These are phyloP conservation scores for Drosophila dunni DNA, from an alignment of 1,140 invertebrate species.

Conservation along the genomic window DNA sequence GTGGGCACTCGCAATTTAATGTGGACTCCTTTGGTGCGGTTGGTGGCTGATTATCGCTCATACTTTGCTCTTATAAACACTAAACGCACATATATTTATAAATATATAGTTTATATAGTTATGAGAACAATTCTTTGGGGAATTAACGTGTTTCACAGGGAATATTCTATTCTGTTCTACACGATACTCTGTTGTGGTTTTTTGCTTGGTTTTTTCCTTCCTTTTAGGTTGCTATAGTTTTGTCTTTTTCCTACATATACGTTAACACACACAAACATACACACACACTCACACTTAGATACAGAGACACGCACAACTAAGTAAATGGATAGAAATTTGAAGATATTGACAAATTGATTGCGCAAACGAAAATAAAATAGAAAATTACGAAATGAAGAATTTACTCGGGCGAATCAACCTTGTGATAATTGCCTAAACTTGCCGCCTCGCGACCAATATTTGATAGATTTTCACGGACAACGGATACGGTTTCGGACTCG, in stretches of 20 bases:
- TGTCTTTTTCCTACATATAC: slow-evolving; percentile 24
- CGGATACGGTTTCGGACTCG: slow-evolving; percentile 86
- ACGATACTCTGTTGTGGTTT: slow-evolving; percentile 29
- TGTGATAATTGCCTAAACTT: slow-evolving; percentile 83
- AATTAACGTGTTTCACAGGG: no score
- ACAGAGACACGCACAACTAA: slow-evolving; percentile 17
- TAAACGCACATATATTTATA: slow-evolving; percentile 21
- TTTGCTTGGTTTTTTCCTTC: slow-evolving; percentile 19
- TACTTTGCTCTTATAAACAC: slow-evolving; percentile 57
- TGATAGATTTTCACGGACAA: slow-evolving; percentile 87
- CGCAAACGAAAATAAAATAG: slow-evolving; percentile 1
- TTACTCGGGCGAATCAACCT: slow-evolving; percentile 84
- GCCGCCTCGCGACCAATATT: slow-evolving; percentile 86
- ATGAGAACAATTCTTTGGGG: no score
- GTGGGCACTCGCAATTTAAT: slow-evolving; percentile 51
- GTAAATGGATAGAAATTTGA: slow-evolving; percentile 8
- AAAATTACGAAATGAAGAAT: slow-evolving; percentile 5
- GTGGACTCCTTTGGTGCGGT: slow-evolving; percentile 60
- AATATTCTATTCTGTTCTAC: slow-evolving; percentile 8
- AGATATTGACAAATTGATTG: slow-evolving; percentile 7
- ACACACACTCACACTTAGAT: slow-evolving; percentile 25
- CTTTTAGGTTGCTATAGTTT: slow-evolving; percentile 71
- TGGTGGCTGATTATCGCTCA: slow-evolving; percentile 64
- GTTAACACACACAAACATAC: slow-evolving; percentile 33
- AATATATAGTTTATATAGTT: neutral